Conservation (phyloP, 2,888 invertebrate species). For the Linnaemya vulpina region DNA sequence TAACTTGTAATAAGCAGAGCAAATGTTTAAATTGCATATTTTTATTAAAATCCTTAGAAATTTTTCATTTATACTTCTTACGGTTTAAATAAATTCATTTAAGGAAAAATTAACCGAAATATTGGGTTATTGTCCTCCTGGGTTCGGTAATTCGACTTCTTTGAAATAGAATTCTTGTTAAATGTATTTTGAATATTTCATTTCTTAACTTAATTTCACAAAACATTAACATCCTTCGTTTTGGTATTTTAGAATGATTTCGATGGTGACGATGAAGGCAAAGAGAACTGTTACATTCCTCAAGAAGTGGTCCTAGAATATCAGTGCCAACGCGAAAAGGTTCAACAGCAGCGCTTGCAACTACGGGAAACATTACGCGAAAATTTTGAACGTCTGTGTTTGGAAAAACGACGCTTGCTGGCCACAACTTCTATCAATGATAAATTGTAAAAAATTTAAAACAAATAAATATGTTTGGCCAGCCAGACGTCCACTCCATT, state of each 20-base stretch:
- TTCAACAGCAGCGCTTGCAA: conserved; percentile 91
- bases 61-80: no score
- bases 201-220: background rate
- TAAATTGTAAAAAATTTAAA: conserved; percentile 55
- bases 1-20: no score
- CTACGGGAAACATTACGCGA: conserved; percentile 91
- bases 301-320: conserved; percentile 94
- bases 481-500: conserved; percentile 21
- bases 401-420: conserved; percentile 75
- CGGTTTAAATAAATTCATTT: no score
- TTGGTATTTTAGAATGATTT: conserved; percentile 87
- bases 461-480: conserved; percentile 26
- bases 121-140: no score
- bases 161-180: no score
- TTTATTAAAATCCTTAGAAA: no score
- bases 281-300: conserved; percentile 90
- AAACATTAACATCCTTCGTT: background rate
- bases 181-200: no score
- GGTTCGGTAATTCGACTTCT: no score
- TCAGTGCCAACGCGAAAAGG: conserved; percentile 90
- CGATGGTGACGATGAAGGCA: conserved; percentile 89
- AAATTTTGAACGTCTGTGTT: conserved; percentile 91
- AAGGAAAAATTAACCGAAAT: no score
- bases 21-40: no score
- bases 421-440: conserved; percentile 72